phyloP scores from a whole-genome alignment of 2,888 invertebrate species.

The Conomelus anceps region DNA sequence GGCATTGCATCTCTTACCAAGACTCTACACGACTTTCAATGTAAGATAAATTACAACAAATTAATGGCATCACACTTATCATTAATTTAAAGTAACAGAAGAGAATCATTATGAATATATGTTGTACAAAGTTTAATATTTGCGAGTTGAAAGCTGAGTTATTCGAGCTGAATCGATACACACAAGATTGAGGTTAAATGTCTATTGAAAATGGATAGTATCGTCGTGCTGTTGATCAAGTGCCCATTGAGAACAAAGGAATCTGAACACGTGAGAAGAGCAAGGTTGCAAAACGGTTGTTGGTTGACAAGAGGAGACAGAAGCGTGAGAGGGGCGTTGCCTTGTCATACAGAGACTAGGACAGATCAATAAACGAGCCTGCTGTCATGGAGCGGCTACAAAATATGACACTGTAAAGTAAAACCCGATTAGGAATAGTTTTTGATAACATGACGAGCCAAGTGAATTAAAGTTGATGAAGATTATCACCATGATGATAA shows the following conservation, averaged over 20 bases:
- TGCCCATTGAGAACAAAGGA: background rate
- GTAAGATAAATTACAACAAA: too few species aligned
- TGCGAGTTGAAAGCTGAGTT: background rate
- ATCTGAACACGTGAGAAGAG: background rate
- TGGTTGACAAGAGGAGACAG: background rate
- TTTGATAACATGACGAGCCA: background rate
- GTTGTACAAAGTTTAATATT: too few species aligned
- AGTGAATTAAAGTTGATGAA: background rate
- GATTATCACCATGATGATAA: background rate
- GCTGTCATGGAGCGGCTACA: background rate
- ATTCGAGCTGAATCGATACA: too few species aligned
- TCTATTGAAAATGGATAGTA: background rate
- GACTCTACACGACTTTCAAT: background rate
- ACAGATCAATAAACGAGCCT: background rate
- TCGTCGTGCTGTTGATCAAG: background rate
- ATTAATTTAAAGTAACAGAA: too few species aligned
- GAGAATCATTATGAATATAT: too few species aligned
- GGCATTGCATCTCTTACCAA: background rate
- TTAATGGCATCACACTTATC: too few species aligned
- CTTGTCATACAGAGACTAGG: background rate
- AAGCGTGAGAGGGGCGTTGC: constrained; percentile 4
- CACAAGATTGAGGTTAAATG: background rate
- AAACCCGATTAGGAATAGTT: background rate
- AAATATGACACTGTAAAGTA: background rate
- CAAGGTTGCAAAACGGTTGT: background rate